phyloP scores from a whole-genome alignment of 2,888 invertebrate species.

The Tipula unca region DNA sequence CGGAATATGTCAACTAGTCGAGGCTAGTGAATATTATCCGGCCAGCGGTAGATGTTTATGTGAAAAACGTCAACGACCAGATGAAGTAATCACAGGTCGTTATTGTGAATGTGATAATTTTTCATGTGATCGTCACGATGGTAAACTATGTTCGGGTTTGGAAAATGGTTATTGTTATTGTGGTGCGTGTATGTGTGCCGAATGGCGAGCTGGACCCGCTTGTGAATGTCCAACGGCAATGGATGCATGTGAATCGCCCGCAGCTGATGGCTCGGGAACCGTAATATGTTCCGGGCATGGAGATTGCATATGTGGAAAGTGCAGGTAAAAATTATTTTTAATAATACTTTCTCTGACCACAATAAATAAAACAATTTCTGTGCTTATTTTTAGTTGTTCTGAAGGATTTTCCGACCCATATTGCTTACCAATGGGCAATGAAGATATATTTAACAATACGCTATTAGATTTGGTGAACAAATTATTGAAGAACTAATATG shows the following conservation, averaged over 20 bases:
- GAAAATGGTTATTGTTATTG: constrained; percentile 82
- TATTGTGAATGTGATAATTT: constrained; percentile 96
- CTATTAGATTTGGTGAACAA: no score
- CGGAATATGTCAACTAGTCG: background rate
- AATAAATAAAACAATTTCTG: no score
- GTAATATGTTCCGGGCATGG: constrained; percentile 74
- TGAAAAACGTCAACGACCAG: constrained; percentile 50
- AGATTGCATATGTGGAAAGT: constrained; percentile 82
- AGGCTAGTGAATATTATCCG: background rate
- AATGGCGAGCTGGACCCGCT: constrained; percentile 72
- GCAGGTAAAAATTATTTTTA: constrained; percentile 43
- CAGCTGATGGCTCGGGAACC: constrained; percentile 39
- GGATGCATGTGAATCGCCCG: constrained; percentile 65
- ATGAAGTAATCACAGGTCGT: constrained; percentile 60
- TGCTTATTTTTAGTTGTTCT: no score
- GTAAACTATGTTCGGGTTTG: constrained; percentile 68
- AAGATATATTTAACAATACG: no score
- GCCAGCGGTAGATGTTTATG: constrained; percentile 54
- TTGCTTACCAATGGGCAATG: no score
- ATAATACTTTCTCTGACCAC: no score
- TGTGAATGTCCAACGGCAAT: constrained; percentile 76
- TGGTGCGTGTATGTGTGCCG: constrained; percentile 71
- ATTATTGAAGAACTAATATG: no score
- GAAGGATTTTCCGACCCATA: no score
- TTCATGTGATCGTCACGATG: constrained; percentile 81